These are phyloP conservation scores for Plebejus argus DNA, from an alignment of 2,888 invertebrate species.

Conservation along the genomic window DNA sequence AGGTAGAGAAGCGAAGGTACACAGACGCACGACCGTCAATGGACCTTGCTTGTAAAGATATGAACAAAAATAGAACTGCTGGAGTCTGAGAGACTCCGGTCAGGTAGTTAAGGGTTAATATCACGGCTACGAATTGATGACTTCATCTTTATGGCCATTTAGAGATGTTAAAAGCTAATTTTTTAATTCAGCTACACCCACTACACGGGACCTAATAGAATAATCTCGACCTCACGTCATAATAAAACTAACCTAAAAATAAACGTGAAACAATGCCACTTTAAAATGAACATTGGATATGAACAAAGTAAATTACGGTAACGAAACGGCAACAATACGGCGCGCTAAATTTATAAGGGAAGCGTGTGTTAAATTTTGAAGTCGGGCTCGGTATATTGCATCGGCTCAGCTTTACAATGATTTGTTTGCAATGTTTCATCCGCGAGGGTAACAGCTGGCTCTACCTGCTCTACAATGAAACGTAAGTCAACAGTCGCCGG, in stretches of 20 bases:
- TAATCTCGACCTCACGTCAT: neutral
- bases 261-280: slow-evolving; percentile 22
- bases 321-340: slow-evolving; percentile 24
- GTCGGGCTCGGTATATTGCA: slow-evolving; percentile 48
- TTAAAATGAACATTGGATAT: slow-evolving; percentile 27
- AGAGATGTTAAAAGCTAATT: neutral
- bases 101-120: no score
- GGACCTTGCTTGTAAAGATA: no score
- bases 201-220: neutral
- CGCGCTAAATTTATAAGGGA: slow-evolving; percentile 30
- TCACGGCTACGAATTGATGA: slow-evolving; percentile 9
- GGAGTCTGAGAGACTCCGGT: no score
- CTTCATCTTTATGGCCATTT: slow-evolving; percentile 17
- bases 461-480: slow-evolving; percentile 75
- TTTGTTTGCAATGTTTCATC: slow-evolving; percentile 60
- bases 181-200: slow-evolving; percentile 15
- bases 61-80: no score
- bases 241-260: slow-evolving; percentile 3
- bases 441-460: slow-evolving; percentile 64
- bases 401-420: slow-evolving; percentile 56
- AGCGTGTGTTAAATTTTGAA: slow-evolving; percentile 56
- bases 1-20: no score
- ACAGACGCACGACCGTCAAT: no score
- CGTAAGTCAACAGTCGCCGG: slow-evolving; percentile 63
- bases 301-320: slow-evolving; percentile 28